Evolutionary conservation across 2,113 vertebrate species (phyloP).

Genomic region (Lynx canadensis): DNA sequence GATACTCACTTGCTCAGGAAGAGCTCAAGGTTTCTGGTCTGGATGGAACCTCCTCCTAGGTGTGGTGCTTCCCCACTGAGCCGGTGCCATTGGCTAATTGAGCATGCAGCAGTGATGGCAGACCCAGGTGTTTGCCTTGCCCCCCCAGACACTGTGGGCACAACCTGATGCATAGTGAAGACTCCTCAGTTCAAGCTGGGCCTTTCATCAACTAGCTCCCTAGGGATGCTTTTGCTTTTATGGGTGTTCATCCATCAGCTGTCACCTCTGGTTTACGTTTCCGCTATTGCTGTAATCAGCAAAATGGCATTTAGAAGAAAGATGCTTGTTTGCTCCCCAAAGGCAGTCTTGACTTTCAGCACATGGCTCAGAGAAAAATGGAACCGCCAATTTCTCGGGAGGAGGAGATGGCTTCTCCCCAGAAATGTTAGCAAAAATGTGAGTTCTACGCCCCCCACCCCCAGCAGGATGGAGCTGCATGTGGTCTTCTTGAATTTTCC

Average conservation of each 20-base stretch:
- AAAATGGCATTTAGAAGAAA: conserved; percentile 57
- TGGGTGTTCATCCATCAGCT: conserved; percentile 25
- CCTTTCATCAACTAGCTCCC: not conserved
- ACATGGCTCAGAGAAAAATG: not conserved
- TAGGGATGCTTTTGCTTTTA: not conserved
- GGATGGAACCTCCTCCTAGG: not conserved
- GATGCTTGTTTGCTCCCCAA: conserved; percentile 39
- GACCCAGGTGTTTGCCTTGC: too few species aligned
- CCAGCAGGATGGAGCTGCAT: rapidly evolving
- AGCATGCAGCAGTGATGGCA: rapidly evolving
- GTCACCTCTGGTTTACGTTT: conserved; percentile 46
- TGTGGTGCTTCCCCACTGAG: not conserved
- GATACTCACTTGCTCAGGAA: not conserved
- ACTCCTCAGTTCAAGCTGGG: not conserved
- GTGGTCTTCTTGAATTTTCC: not conserved
- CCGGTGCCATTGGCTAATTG: rapidly evolving
- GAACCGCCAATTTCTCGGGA: not conserved
- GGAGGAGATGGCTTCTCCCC: not conserved
- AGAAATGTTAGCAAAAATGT: not conserved
- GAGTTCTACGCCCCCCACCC: not conserved
- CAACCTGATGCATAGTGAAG: too few species aligned
- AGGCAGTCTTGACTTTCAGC: conserved; percentile 52
- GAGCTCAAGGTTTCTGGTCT: not conserved
- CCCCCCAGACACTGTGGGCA: not conserved
- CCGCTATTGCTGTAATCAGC: conserved; percentile 37